These are phyloP conservation scores for Alces alces DNA, from an alignment of 2,113 vertebrate genomes.

Conservation along the genomic window DNA sequence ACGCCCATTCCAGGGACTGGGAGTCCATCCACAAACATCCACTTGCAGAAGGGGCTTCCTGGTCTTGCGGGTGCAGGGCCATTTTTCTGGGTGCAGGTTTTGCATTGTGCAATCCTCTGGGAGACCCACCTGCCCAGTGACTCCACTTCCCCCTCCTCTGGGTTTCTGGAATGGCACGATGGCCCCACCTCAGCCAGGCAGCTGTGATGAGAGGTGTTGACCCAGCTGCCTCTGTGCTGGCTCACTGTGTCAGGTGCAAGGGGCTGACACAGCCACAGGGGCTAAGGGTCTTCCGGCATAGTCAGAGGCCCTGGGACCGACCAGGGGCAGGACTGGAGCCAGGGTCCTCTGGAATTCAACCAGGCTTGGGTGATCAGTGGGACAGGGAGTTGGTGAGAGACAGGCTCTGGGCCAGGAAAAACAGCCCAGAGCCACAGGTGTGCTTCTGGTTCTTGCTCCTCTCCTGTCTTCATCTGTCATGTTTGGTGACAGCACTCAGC, in stretches of 20 bases:
- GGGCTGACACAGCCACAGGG: not conserved
- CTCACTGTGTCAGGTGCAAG: conserved; percentile 12
- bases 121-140: not conserved
- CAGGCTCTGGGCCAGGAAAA: not conserved
- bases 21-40: not conserved
- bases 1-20: not conserved
- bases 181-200: conserved; percentile 52
- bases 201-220: conserved; percentile 3
- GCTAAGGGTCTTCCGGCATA: not conserved
- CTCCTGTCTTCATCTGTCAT: not conserved
- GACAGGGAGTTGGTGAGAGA: not conserved
- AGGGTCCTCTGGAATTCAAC: not conserved
- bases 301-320: not conserved
- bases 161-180: conserved; percentile 12
- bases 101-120: not conserved
- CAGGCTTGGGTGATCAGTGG: not conserved
- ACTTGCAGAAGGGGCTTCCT: not conserved
- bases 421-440: not conserved
- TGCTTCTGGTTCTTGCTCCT: not conserved
- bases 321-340: not conserved
- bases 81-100: not conserved
- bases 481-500: not conserved
- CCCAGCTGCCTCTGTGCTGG: conserved; percentile 21
- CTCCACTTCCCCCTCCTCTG: not conserved
- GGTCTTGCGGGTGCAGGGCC: not conserved